Conservation (phyloP, 2,888 invertebrate species). For the Mellilla xanthometata region DNA sequence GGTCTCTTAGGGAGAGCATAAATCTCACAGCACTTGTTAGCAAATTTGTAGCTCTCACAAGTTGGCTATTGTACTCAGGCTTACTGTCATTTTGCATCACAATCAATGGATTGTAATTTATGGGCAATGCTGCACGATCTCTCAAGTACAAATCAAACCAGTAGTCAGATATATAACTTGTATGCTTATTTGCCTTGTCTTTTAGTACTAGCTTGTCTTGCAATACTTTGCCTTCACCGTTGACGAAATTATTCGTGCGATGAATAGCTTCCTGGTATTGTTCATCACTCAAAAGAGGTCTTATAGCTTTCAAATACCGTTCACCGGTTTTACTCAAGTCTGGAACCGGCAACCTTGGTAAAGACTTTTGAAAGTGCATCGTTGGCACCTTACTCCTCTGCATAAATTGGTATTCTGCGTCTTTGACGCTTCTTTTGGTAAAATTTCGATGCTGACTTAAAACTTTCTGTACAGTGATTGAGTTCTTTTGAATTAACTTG, state of each 20-base stretch:
- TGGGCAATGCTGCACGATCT: constrained; percentile 92
- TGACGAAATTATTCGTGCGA: constrained; percentile 85
- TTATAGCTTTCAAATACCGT: constrained; percentile 91
- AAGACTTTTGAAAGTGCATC: constrained; percentile 95
- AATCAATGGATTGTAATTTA: constrained; percentile 96
- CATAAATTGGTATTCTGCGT: constrained; percentile 88
- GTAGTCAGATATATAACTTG: constrained; percentile 96
- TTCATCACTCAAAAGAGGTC: constrained; percentile 86
- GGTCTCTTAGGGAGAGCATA: constrained; percentile 90
- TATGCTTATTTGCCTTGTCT: constrained; percentile 91
- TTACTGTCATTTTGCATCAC: constrained; percentile 90
- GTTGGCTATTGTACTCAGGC: constrained; percentile 89
- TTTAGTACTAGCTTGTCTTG: constrained; percentile 85
- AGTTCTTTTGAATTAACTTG: constrained; percentile 35
- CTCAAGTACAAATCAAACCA: constrained; percentile 98
- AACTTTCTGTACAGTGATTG: constrained; percentile 27
- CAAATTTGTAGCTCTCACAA: constrained; percentile 93
- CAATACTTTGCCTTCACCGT: constrained; percentile 83
- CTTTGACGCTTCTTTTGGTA: constrained; percentile 43
- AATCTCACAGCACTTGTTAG: constrained; percentile 92
- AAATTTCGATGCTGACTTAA: constrained; percentile 30
- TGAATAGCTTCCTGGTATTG: constrained; percentile 85
- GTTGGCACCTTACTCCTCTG: constrained; percentile 94
- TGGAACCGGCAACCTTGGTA: constrained; percentile 96
- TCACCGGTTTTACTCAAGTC: constrained; percentile 91